Base-by-base conservation (phyloP, 2,113 vertebrate species). In the Mixornis gularis region DNA sequence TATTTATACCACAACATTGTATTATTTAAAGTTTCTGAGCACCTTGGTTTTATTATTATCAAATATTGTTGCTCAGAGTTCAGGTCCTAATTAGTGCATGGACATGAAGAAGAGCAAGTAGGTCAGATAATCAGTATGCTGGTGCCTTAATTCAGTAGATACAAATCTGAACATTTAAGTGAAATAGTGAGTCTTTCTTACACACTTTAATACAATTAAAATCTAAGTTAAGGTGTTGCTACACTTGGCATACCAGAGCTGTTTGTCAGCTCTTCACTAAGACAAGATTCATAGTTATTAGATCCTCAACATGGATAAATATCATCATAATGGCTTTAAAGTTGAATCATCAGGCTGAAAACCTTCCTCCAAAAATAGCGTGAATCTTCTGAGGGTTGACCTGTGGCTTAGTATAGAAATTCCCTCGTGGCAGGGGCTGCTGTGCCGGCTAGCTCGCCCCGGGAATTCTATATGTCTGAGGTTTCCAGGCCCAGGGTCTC, bases 41-140 rank as follows among this genome's bases (percentile, higher is more conserved):
- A 71, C 43, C 34, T 74, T 65, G 56, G 13, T 40, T 81, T 86
- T 91, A 79, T 46, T 81, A 30, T 40, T 89, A 17, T 85, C 38
- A 84, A 78, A 73, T 77, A 76, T 44, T 82, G 59, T 68, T 82
- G 55, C 53, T 80, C 53, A 40, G 44, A 86, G 51, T 92, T 89
- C 41, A 81, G 56, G 83, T 94, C 59, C 79, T 90, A 91, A 91
- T 95, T 92, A 92, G 79, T 64, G 48, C 66, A 48, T 3, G 12
- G 55, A 38, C 82, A 73, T 65, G 62, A 85, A 80, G 53, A 90
- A 69, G 62, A 87, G 60, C 60, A 73, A 73, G 53, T 71, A 73
- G 63, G 76, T 87, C 81, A 88, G 55, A 29, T 68, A 66, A 84
- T 93, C 41, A 27, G 46, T 58, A 60, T 73, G 60, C 68, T 73